These are phyloP conservation scores for Nephila pilipes DNA, from an alignment of 1,140 invertebrate species.

Conservation along the genomic window DNA sequence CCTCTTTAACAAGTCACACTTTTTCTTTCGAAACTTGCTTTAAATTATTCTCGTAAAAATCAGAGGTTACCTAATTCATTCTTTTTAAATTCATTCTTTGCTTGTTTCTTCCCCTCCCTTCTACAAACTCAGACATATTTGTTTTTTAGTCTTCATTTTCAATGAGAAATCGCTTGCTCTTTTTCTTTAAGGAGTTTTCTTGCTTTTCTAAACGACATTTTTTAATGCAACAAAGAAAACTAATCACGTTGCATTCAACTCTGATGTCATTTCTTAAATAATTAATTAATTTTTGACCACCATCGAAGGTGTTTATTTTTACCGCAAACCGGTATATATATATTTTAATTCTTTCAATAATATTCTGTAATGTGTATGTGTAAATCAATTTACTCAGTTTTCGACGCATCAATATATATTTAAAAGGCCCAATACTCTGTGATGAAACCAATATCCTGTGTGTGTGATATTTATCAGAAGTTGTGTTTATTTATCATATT, in stretches of 20 bases:
- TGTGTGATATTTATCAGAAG: no score
- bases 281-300: not conserved
- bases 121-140: not conserved
- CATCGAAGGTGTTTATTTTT: not conserved
- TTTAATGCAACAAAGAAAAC: not conserved
- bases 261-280: not conserved
- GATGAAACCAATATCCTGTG: no score
- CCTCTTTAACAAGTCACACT: not conserved
- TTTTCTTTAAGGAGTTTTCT: not conserved
- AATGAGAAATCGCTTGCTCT: not conserved
- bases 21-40: not conserved
- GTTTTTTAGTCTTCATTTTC: not conserved
- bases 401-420: not conserved
- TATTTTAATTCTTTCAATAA: no score
- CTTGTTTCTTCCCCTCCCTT: no score
- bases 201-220: not conserved
- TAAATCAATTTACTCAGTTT: not conserved
- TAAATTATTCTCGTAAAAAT: no score
- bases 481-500: no score
- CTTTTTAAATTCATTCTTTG: not conserved
- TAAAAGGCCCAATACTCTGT: no score
- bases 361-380: no score
- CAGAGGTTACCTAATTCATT: no score
- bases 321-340: no score
- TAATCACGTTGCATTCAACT: not conserved